Evolutionary conservation across 2,113 vertebrate species (phyloP), one percentile per base, ranked within the genome.

Genomic region (Grammomys surdaster): DNA sequence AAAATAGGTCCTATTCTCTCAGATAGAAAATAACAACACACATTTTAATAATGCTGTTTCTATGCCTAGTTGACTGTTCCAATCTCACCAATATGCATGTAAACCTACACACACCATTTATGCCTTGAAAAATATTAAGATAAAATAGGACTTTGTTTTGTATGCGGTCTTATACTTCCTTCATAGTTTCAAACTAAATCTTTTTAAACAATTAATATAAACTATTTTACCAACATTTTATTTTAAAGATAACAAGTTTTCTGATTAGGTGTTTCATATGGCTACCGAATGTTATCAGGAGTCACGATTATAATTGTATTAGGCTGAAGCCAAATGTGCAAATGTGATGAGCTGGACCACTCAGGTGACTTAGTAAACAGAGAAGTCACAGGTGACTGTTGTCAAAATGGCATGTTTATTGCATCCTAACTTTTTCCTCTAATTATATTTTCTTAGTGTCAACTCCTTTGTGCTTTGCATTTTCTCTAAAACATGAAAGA

Each of bases 401-500:
- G 2, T 76, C 78, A 54, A 70, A 60, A 48, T 43, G 36, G 33
- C 51, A 56, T 33, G 13, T 82, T 89, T 48, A 90, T 75, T 92
- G 26, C 76, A 48, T 89, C 75, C 46, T 75, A n/a, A n/a, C 51
- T 46, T 77, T 51, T 65, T 70, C n/a, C 40, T 86, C 56, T 56
- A 88, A 70, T 43, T 22, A 3, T 58, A 33, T 85, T 81, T 82
- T 91, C 46, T 91, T 89, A 67, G 89, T 84, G 86, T 81, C 43
- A 89, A 2, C 36, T 73, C 40, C 46, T 92, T 82, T 89, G 54
- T 84, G 73, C 56, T 93, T 96, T 54, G 4, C n/a, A 73, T 89
- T 89, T 96, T 12, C 60, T 94, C 82, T 60, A 36, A 90, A 93
- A 89, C 51, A 19, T 76, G 82, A 82, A 40, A 91, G 88, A 46